Evolutionary conservation across 2,888 invertebrate genomes (phyloP), one percentile per base, ranked within the genome.

Genomic region (Megaustenia siamemsis): DNA sequence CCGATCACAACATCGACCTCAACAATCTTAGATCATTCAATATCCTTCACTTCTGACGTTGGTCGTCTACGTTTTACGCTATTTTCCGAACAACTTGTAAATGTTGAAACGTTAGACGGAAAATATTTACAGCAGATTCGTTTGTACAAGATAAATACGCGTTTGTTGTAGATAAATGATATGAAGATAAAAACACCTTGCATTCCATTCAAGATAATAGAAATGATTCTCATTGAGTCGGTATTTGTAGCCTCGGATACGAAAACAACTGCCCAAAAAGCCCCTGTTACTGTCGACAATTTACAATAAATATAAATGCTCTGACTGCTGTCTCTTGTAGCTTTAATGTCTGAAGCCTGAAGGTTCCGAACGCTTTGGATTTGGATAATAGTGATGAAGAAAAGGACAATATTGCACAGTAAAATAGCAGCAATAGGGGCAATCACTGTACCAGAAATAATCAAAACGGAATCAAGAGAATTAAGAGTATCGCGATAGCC

Each of bases 281-380:
- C 21, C 2, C 81, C 81, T 8, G 71, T 81, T 12, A 81, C 28
- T 2, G 69, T 69, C 38, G 81, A 81, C 24, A 81, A 56, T 24
- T 81, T 81, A 56, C 69, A 35, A 53, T 81, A 81, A 24, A 69
- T 32, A n/a, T 35, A 38, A 6, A 81, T n/a, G 40, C 53, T 53
- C 5, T 43, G 24, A n/a, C n/a, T n/a, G 1, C 32, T 4, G n/a
- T 71, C 69, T 21, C 21, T 28, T 49, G 28, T 35, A 35, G 69
- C 49, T 10, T 24, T 32, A 24, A 6, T 32, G 18, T 49, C 69
- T 15, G 3, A 38, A 0, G 32, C 21, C 53, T 45, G 68, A 43
- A 68, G 69, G 0, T 2, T 8, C 24, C 71, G 40, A 4, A 69
- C 45, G 21, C 49, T 32, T 12, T 38, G 71, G 15, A 81, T 81